Percentiles rank a stretch among this genome's conserved stretches.
These are phyloP conservation scores for Zoanthus solanderi DNA, from an alignment of 92 coral and sea anemone species.

Conservation along the genomic window DNA sequence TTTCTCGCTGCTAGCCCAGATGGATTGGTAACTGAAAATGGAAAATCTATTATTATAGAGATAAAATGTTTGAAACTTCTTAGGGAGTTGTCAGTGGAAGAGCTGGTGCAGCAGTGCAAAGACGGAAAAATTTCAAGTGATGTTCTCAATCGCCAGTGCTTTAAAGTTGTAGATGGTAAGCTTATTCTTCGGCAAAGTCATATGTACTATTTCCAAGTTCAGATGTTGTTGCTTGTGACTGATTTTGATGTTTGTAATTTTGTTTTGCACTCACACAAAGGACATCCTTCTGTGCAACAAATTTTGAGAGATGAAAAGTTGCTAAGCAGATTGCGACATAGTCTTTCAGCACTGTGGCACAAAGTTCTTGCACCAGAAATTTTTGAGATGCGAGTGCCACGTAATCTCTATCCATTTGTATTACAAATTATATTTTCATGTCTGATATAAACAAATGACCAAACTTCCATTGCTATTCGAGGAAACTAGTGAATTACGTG, in stretches of 20 bases:
- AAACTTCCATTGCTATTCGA: too few species aligned
- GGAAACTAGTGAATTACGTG: too few species aligned
- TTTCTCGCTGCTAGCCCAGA: slow-evolving; percentile 66
- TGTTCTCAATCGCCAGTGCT: slow-evolving; percentile 54
- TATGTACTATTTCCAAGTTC: slow-evolving; percentile 54
- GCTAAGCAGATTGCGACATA: slow-evolving; percentile 38
- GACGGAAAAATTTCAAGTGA: slow-evolving; percentile 35
- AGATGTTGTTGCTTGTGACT: slow-evolving; percentile 56
- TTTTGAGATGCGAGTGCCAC: slow-evolving; percentile 69
- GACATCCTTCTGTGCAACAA: slow-evolving; percentile 55
- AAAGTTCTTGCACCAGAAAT: slow-evolving; percentile 56
- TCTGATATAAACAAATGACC: too few species aligned
- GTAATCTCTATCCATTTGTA: slow-evolving; percentile 54
- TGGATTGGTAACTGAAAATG: slow-evolving; percentile 46
- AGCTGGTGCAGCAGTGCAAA: slow-evolving; percentile 39
- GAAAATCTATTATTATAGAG: slow-evolving; percentile 41
- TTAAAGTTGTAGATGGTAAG: slow-evolving; percentile 24
- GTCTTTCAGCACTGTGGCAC: slow-evolving; percentile 58
- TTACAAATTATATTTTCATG: not conserved
- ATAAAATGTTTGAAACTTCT: slow-evolving; percentile 62
- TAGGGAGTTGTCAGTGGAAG: slow-evolving; percentile 53
- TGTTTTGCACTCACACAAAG: slow-evolving; percentile 62
- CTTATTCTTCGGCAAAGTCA: slow-evolving; percentile 50
- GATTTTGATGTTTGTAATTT: slow-evolving; percentile 62
- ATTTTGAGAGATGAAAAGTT: slow-evolving; percentile 49